These are phyloP conservation scores for Araneus ventricosus DNA, from an alignment of 1,140 invertebrate genomes.

Conservation along the genomic window DNA sequence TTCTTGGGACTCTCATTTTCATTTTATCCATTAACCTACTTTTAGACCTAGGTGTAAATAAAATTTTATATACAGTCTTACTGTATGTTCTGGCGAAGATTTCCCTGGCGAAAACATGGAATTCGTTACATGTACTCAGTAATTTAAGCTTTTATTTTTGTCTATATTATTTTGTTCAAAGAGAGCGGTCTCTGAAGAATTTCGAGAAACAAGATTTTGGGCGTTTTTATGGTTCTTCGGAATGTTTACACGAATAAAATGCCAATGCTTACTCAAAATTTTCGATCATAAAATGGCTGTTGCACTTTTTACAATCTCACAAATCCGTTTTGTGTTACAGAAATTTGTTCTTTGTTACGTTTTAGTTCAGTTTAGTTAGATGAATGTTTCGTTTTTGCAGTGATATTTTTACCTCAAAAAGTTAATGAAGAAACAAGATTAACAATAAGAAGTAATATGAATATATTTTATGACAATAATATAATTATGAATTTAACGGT, in stretches of 20 bases:
- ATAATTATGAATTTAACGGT: too few species aligned
- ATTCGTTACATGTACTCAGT: not conserved
- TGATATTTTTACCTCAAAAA: too few species aligned
- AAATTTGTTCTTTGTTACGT: too few species aligned
- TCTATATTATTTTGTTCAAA: not conserved
- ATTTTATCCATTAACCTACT: constrained; percentile 45
- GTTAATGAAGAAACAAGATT: too few species aligned
- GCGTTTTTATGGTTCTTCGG: not conserved
- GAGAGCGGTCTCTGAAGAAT: not conserved
- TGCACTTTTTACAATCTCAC: too few species aligned
- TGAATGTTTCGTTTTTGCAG: too few species aligned
- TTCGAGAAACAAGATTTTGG: not conserved
- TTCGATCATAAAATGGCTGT: not conserved
- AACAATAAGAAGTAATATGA: too few species aligned
- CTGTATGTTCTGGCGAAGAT: not conserved
- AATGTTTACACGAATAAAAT: not conserved
- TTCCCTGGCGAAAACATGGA: not conserved
- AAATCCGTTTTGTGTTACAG: too few species aligned
- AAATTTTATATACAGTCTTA: not conserved
- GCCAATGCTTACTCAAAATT: not conserved
- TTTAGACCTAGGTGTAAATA: constrained; percentile 9
- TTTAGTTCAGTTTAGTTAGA: too few species aligned
- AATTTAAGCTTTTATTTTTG: not conserved
- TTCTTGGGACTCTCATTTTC: constrained; percentile 48
- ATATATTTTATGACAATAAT: too few species aligned